Percentiles rank a stretch among this genome's conserved stretches.
These are phyloP conservation scores for Heliconius hermathena DNA, from an alignment of 1,140 invertebrate species.

Conservation along the genomic window DNA sequence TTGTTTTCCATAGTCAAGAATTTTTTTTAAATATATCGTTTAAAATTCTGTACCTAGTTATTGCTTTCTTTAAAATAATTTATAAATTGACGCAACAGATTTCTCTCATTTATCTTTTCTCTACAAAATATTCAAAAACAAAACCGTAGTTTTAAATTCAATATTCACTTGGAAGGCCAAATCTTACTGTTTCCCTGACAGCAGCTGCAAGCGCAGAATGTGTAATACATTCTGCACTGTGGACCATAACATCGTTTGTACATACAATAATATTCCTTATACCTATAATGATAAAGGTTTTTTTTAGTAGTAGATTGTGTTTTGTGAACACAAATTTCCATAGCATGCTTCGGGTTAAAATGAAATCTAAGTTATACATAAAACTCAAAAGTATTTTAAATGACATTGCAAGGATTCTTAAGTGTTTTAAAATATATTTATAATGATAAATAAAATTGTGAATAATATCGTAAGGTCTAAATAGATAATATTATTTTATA, in stretches of 20 bases:
- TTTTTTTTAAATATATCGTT: too few relatives aligned
- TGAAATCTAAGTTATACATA: not conserved
- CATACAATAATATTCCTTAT: not conserved
- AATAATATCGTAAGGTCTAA: not conserved
- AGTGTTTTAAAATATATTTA: not conserved
- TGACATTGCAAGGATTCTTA: not conserved
- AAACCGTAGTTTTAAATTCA: not conserved
- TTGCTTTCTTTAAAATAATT: too few relatives aligned
- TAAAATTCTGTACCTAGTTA: too few relatives aligned
- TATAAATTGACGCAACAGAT: not conserved
- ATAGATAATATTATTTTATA: not conserved
- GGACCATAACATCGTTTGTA: not conserved
- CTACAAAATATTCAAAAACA: not conserved
- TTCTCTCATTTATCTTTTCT: not conserved
- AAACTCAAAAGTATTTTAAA: conserved; percentile 1
- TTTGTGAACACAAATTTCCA: not conserved
- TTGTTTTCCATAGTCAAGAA: too few relatives aligned
- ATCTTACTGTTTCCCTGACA: conserved; percentile 16
- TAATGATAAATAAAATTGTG: not conserved
- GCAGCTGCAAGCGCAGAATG: conserved; percentile 13
- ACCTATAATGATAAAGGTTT: not conserved
- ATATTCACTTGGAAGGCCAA: conserved; percentile 11
- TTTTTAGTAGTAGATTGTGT: too few relatives aligned
- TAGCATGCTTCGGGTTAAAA: not conserved
- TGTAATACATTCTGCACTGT: conserved; percentile 18